A percentile compares a stretch with the other conserved stretches of the same genome.
These are phyloP conservation scores for Nymphalis polychloros DNA, from an alignment of 2,888 invertebrate genomes.

Conservation along the genomic window DNA sequence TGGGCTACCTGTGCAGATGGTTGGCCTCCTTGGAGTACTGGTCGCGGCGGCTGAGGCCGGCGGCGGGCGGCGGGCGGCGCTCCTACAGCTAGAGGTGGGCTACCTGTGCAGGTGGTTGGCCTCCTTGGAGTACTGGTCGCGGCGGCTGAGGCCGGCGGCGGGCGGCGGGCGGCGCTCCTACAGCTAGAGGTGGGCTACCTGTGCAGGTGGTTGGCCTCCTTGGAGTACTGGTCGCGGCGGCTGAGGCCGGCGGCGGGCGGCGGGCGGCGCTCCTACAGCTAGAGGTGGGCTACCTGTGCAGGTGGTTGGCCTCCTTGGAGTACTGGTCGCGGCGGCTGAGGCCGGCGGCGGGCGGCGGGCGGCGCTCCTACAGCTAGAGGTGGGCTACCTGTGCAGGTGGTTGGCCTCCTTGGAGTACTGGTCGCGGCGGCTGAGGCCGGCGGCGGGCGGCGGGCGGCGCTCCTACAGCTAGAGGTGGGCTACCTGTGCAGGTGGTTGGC, in stretches of 20 bases:
- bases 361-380: no score
- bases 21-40: slow-evolving; percentile 96
- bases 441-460: slow-evolving; percentile 77
- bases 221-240: slow-evolving; percentile 94
- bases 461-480: no score
- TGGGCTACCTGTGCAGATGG: no score
- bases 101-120: slow-evolving; percentile 94
- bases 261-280: slow-evolving; percentile 71
- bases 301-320: slow-evolving; percentile 95
- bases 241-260: slow-evolving; percentile 87
- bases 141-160: slow-evolving; percentile 89
- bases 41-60: slow-evolving; percentile 93
- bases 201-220: slow-evolving; percentile 95
- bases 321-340: slow-evolving; percentile 95
- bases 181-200: no score
- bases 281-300: no score
- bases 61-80: slow-evolving; percentile 77
- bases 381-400: no score
- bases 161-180: slow-evolving; percentile 75
- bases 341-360: slow-evolving; percentile 83
- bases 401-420: slow-evolving; percentile 96
- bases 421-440: slow-evolving; percentile 93
- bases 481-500: slow-evolving; percentile 94
- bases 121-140: slow-evolving; percentile 96
- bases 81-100: no score